Evolutionary conservation across 2,113 vertebrate genomes (phyloP).

Genomic region (Forbesichthys agassizii): DNA sequence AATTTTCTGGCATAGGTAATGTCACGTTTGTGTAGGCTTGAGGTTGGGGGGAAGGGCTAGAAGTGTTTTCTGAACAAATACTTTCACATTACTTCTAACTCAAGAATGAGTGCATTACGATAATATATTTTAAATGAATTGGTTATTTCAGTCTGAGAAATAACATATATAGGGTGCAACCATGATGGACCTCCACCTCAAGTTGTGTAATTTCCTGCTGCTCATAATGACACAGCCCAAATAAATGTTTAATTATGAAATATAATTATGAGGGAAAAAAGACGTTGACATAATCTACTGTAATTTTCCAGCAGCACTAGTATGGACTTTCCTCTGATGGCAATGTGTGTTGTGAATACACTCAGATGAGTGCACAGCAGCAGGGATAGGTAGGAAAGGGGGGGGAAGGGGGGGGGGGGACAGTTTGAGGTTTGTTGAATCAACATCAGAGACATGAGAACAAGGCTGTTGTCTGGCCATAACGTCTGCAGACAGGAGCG

Average conservation of each 20-base stretch:
- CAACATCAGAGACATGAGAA: conserved; percentile 23
- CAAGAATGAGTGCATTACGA: too few species aligned
- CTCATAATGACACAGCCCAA: not conserved
- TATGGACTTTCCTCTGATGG: conserved; percentile 1
- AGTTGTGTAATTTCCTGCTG: not conserved
- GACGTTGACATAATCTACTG: not conserved
- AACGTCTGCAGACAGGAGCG: conserved; percentile 40
- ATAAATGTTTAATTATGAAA: not conserved
- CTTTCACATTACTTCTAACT: not conserved
- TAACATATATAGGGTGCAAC: not conserved
- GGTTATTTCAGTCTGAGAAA: not conserved
- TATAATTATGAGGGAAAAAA: not conserved
- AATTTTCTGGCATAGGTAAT: too few species aligned
- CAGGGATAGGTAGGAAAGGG: not conserved
- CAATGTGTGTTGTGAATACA: conserved; percentile 21
- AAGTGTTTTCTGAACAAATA: not conserved
- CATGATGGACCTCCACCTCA: not conserved
- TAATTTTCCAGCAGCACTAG: not conserved
- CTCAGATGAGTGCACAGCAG: conserved; percentile 21
- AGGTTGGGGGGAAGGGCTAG: too few species aligned
- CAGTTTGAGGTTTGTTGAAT: conserved; percentile 21
- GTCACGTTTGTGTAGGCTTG: too few species aligned
- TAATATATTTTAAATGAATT: not conserved
- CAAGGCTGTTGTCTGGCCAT: conserved; percentile 21
- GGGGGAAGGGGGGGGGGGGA: not conserved